Base-by-base conservation (phyloP, 2,113 vertebrate genomes). In the Martes martes region DNA sequence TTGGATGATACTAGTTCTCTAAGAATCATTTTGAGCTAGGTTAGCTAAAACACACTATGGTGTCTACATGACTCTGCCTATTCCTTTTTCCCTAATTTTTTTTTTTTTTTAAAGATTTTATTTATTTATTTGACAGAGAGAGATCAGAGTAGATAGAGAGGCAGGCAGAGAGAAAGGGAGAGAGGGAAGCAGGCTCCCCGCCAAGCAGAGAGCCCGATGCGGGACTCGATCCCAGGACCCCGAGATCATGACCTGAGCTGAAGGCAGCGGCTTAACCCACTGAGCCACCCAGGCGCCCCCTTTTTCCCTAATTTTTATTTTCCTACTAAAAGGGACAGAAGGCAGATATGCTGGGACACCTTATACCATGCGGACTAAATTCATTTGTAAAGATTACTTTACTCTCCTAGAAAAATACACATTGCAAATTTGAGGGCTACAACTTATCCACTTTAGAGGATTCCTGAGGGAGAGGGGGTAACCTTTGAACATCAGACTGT, bases 341-440 rank as follows among this genome's bases (percentile, higher is more conserved):
- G 98, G 98, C 97, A 98, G 96, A 98, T 98, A 98, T 98, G 98
- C 52, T 95, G 5, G 98, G 96, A 98, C 95, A 97, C 97, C 98
- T 97, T 93, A 97, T 80, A 52, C 55, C 97, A 97, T 96, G 98
- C 89, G 0, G 96, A 97, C 96, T 95, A 97, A 98, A 93, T 97
- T 89, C 69, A 82, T 98, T 84, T 98, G 98, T 97, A 98, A 98
- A 98, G 97, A 94, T 98, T 98, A 97, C 96, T 98, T 98, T 98
- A 98, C 98, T 98, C 98, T 98, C 98, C 98, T 98, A 98, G 97
- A 99, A 98, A 99, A 98, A 99, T 98, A 98, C 98, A 98, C 89
- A 85, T 97, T 82, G 97, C 96, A 96, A 96, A 97, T 94, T 84
- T 87, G 73, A 96, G 95, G 97, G 96, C 96, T 96, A 94, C 85